Evolutionary conservation across 2,888 invertebrate genomes (phyloP).

Genomic region (Andrena dorsata): DNA sequence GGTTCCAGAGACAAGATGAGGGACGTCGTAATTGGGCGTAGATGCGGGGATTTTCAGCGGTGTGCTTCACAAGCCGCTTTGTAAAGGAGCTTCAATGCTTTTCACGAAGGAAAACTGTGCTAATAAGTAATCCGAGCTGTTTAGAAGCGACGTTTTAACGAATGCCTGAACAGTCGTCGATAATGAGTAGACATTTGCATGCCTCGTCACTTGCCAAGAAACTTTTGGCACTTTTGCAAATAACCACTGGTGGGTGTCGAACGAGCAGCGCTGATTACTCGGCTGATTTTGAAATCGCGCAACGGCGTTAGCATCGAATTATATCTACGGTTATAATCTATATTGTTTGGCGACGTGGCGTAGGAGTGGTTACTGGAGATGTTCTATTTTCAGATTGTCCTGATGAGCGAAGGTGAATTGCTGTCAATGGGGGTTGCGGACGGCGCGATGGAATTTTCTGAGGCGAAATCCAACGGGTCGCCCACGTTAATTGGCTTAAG

Average conservation of each 20-base stretch:
- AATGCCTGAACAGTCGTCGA: conserved; percentile 8
- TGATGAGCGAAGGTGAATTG: neutral
- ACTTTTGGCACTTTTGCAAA: conserved; percentile 28
- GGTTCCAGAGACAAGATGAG: neutral
- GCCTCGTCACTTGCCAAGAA: conserved; percentile 15
- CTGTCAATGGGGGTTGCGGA: neutral
- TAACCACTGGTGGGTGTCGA: neutral
- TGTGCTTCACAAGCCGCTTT: too few species aligned
- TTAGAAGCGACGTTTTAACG: neutral
- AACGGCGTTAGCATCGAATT: too few species aligned
- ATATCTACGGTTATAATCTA: neutral
- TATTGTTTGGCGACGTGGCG: conserved; percentile 17
- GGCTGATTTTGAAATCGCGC: neutral
- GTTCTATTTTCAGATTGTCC: conserved; percentile 6
- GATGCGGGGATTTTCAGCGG: too few species aligned
- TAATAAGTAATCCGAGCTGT: neutral
- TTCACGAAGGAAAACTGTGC: too few species aligned
- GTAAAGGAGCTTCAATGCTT: neutral
- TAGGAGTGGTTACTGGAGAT: neutral
- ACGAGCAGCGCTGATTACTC: neutral
- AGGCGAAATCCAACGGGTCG: neutral
- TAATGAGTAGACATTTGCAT: conserved; percentile 19
- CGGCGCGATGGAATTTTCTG: too few species aligned
- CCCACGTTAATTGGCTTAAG: conserved; percentile 10
- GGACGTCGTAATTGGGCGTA: too few species aligned